Evolutionary conservation across 2,888 invertebrate species (phyloP).

Genomic region (Agrotis puta): DNA sequence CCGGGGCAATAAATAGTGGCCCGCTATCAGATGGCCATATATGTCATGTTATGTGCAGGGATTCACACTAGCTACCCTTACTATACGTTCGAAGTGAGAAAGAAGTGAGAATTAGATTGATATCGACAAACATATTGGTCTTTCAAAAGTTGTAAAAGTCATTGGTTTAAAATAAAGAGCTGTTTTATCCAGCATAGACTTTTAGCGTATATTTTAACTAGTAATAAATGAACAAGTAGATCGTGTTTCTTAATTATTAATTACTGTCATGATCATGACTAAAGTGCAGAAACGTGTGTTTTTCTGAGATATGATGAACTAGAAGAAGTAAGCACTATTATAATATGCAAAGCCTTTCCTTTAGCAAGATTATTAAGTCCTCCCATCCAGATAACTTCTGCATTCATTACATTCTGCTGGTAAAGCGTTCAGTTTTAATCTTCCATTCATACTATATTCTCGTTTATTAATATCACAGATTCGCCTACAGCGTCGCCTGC

Average conservation of each 20-base stretch:
- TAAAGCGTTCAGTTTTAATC: neutral
- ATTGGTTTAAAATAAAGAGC: neutral
- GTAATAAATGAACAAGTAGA: neutral
- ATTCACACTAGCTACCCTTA: constrained; percentile 56
- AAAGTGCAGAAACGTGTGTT: neutral
- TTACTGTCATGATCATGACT: too few species aligned
- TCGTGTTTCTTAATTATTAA: neutral
- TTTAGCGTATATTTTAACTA: too few species aligned
- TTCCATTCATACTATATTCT: neutral
- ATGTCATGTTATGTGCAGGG: constrained; percentile 57
- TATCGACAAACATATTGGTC: neutral
- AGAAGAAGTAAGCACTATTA: neutral
- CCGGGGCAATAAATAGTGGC: constrained; percentile 41
- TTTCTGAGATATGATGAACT: neutral
- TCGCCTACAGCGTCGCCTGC: neutral
- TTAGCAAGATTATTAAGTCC: neutral
- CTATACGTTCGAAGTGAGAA: constrained; percentile 20
- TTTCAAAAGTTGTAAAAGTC: neutral
- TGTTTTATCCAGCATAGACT: too few species aligned
- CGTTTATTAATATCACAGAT: neutral
- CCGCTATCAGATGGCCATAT: constrained; percentile 59
- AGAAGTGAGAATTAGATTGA: constrained; percentile 23
- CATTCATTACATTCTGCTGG: too few species aligned
- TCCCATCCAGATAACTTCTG: too few species aligned
- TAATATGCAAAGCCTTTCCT: neutral